phyloP scores from a whole-genome alignment of 2,888 invertebrate species.

The Eupithecia exiguata region DNA sequence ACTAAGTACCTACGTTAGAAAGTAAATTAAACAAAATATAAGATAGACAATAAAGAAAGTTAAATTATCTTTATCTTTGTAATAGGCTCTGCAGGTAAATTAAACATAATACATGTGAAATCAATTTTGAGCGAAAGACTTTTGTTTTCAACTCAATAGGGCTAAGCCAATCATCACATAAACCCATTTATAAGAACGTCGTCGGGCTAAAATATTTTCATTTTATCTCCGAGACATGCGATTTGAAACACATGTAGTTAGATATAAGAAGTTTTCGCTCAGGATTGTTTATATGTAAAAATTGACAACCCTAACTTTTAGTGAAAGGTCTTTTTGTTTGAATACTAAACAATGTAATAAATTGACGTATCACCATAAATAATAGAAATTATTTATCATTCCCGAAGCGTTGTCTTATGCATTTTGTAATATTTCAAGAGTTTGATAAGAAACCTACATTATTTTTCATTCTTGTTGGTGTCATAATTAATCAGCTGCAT shows the following conservation, averaged over 20 bases:
- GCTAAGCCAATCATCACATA: no score
- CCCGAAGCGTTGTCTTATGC: constrained; percentile 24
- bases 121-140: background rate
- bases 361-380: constrained; percentile 29
- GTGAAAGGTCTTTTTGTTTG: constrained; percentile 28
- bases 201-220: no score
- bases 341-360: constrained; percentile 31
- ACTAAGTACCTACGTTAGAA: background rate
- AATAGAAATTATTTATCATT: constrained; percentile 27
- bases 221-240: background rate
- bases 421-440: constrained; percentile 22
- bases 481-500: background rate
- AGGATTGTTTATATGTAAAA: background rate
- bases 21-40: background rate
- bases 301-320: constrained; percentile 18
- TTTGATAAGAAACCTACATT: background rate
- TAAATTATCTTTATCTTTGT: no score
- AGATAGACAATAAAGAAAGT: background rate
- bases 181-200: no score
- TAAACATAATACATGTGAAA: background rate
- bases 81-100: background rate
- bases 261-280: background rate
- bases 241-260: background rate
- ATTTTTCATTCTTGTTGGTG: background rate
- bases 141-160: no score